phyloP scores from a whole-genome alignment of 1,140 invertebrate species.

The Amphibalanus amphitrite region DNA sequence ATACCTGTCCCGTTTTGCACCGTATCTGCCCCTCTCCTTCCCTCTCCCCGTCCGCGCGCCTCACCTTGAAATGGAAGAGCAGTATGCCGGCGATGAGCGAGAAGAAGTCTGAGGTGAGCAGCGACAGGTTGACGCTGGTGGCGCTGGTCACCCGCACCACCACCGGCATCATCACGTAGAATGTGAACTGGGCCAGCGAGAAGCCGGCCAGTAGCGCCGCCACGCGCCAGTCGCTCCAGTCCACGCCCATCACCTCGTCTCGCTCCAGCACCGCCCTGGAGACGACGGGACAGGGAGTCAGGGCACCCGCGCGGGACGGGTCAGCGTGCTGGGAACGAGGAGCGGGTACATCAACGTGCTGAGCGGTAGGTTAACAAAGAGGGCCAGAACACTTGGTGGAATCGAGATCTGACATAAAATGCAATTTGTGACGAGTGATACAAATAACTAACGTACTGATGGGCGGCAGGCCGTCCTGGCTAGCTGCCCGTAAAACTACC shows the following conservation, averaged over 20 bases:
- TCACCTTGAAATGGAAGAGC: constrained; percentile 68
- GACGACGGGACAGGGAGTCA: constrained; percentile 9
- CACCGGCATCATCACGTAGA: constrained; percentile 56
- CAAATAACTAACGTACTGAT: too few species aligned
- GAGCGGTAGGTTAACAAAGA: too few species aligned
- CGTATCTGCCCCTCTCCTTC: too few species aligned
- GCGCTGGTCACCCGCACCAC: constrained; percentile 60
- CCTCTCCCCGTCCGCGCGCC: too few species aligned
- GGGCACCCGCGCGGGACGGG: not conserved
- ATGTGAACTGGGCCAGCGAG: constrained; percentile 46
- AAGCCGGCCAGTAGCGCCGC: constrained; percentile 39
- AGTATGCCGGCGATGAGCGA: constrained; percentile 59
- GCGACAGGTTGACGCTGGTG: constrained; percentile 59
- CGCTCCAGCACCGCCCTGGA: constrained; percentile 36
- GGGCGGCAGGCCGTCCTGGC: too few species aligned
- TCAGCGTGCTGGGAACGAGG: constrained; percentile 4
- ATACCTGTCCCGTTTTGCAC: too few species aligned
- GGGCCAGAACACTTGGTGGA: too few species aligned
- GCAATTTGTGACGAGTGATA: too few species aligned
- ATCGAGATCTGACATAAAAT: too few species aligned
- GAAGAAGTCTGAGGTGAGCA: constrained; percentile 71
- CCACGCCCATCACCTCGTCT: constrained; percentile 28
- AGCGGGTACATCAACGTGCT: too few species aligned
- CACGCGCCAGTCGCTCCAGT: constrained; percentile 37
- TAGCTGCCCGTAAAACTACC: too few species aligned